These are phyloP conservation scores for Pristionchus japonicus DNA, from an alignment of 2,888 invertebrate genomes.

Conservation along the genomic window DNA sequence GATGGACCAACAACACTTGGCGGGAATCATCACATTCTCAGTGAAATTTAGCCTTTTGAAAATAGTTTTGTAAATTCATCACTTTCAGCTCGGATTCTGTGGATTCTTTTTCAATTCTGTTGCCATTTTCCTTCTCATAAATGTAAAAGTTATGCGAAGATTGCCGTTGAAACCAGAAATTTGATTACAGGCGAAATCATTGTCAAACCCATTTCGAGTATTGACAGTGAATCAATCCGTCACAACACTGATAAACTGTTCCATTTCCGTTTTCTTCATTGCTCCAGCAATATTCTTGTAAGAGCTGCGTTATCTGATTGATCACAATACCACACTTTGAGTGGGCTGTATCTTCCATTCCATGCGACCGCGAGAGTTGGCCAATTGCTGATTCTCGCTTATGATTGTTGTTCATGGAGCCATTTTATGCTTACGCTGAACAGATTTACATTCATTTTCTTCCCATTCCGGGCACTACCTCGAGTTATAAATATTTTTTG, in stretches of 20 bases:
- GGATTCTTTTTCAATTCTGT: neutral
- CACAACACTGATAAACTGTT: slow-evolving; percentile 15
- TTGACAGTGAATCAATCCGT: slow-evolving; percentile 18
- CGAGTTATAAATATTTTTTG: no score
- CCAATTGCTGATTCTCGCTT: slow-evolving; percentile 9
- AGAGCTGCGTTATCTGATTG: neutral
- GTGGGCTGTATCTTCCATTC: neutral
- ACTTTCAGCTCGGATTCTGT: neutral
- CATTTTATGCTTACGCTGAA: neutral
- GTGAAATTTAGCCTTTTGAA: neutral
- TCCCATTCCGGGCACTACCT: no score
- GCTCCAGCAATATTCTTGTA: slow-evolving; percentile 8
- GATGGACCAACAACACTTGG: neutral
- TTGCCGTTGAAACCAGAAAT: neutral
- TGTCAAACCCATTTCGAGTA: neutral
- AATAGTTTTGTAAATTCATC: neutral
- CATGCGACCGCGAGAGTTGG: neutral
- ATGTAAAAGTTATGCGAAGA: neutral
- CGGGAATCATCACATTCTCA: neutral
- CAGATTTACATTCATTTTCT: slow-evolving; percentile 23
- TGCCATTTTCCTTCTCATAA: neutral
- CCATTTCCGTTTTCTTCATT: neutral
- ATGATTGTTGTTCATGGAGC: slow-evolving; percentile 38
- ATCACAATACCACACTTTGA: neutral
- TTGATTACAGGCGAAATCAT: neutral